A percentile compares a stretch with the other conserved stretches of the same genome.
Conservation (phyloP, 92 coral and sea anemone genomes). For the Zoanthus gigantus region DNA sequence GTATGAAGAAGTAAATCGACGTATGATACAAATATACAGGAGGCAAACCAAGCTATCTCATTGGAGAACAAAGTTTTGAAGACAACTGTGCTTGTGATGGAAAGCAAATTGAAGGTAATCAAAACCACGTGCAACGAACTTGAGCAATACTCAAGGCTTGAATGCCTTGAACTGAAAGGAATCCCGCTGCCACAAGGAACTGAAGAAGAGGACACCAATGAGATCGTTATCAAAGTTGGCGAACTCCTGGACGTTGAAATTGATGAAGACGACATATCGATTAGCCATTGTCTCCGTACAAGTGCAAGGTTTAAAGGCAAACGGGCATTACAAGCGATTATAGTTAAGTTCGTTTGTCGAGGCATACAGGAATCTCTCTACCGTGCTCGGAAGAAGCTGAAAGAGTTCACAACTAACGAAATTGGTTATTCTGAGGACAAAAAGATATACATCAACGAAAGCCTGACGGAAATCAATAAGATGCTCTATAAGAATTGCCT, state of each 20-base stretch:
- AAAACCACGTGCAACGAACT: constrained; percentile 35
- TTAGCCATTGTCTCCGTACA: constrained; percentile 1
- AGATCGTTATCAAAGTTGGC: background rate
- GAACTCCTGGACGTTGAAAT: no score
- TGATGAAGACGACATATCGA: background rate
- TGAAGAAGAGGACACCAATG: constrained; percentile 33
- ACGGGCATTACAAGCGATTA: background rate
- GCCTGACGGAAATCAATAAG: constrained; percentile 4
- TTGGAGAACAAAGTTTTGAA: background rate
- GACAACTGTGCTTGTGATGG: constrained; percentile 13
- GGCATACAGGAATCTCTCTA: constrained; percentile 8
- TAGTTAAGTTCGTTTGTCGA: background rate
- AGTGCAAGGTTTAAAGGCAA: constrained; percentile 12
- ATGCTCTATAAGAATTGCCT: background rate
- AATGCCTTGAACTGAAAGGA: constrained; percentile 21
- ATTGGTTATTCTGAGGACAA: no score
- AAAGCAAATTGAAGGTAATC: background rate
- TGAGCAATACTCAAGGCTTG: constrained; percentile 43
- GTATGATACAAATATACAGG: background rate
- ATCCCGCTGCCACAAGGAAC: constrained; percentile 15
- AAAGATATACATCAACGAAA: background rate
- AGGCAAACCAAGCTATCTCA: background rate
- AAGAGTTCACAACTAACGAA: background rate
- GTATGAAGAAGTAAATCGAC: background rate
- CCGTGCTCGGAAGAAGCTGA: background rate